phyloP scores from a whole-genome alignment of 2,113 vertebrate species.

The Chrysochloris asiatica region DNA sequence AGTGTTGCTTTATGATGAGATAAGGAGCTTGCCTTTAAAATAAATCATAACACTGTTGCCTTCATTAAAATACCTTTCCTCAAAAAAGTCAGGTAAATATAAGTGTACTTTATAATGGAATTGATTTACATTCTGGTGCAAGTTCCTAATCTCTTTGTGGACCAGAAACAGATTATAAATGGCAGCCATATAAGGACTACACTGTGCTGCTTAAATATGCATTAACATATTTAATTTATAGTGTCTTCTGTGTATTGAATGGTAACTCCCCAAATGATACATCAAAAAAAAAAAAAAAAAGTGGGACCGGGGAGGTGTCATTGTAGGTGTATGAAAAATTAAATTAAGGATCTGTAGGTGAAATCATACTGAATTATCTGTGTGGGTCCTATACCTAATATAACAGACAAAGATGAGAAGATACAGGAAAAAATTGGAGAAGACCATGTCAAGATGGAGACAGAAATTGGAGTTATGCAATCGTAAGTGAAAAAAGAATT shows the following conservation, averaged over 20 bases:
- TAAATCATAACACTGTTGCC: not conserved
- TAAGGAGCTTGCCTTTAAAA: conserved; percentile 1
- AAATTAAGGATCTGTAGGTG: not conserved
- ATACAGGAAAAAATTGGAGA: not conserved
- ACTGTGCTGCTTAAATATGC: not conserved
- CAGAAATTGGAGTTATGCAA: not conserved
- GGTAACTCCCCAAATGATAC: not conserved
- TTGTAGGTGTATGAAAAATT: not conserved
- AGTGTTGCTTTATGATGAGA: not conserved
- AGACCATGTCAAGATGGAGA: not conserved
- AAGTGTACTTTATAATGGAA: conserved; percentile 5
- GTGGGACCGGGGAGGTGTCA: too few relatives aligned
- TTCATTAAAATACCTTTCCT: not conserved
- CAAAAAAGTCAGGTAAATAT: not conserved
- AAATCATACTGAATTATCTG: not conserved
- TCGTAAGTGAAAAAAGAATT: not conserved
- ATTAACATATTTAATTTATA: not conserved
- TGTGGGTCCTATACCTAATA: not conserved
- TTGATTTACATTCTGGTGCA: not conserved
- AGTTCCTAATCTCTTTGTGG: not conserved
- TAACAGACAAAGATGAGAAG: not conserved
- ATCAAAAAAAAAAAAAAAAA: too few relatives aligned
- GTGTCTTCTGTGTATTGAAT: not conserved
- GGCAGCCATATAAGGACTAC: not conserved
- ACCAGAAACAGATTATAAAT: not conserved